Evolutionary conservation across 92 coral and sea anemone species (phyloP), one percentile per base, ranked within the genome.

Genomic region (Palythoa caribaeorum): DNA sequence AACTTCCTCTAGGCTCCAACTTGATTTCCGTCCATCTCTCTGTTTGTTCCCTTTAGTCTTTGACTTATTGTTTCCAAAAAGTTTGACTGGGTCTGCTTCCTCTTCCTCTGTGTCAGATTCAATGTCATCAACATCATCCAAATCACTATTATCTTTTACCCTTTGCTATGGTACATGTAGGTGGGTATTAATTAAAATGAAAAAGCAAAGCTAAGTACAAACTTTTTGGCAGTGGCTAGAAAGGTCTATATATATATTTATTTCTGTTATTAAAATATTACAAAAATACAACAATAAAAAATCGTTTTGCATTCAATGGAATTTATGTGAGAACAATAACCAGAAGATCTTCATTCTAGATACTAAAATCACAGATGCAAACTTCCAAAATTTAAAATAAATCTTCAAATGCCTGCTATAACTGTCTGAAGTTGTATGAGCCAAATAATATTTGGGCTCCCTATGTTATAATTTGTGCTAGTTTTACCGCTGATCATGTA

Each of bases 11-110:
- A 60, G 73, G 53, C 75, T 50, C 87, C 92, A 90, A 57, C 73
- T 53, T 65, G 89, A 80, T 90, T 85, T 85, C 69, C 87, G 77
- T 70, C 92, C 89, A 77, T 74, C 79, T 84, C 77, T 90, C 86
- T 76, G 59, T 78, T 89, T 89, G 47, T 38, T 17, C 55, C 47
- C 80, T 37, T 44, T 60, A 57, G 65, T 88, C 76, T 72, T 75
- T 44, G 76, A 52, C 79, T 76, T 76, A 47, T 84, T 84, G 40
- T 84, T 84, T 71, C 38, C 40, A 71, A 84, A 72, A 55, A 84
- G 88, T 52, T 40, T 71, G 65, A 71, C 77, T 84, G 88, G 79
- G 78, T 84, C 52, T 71, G 65, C 88, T 84, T 84, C 28, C 28
- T 28, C 28, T 28, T 28, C 88, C 78, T 84, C 88, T 76, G 51